Conservation (phyloP, 2,888 invertebrate genomes). For the Euplexia lucipara region DNA sequence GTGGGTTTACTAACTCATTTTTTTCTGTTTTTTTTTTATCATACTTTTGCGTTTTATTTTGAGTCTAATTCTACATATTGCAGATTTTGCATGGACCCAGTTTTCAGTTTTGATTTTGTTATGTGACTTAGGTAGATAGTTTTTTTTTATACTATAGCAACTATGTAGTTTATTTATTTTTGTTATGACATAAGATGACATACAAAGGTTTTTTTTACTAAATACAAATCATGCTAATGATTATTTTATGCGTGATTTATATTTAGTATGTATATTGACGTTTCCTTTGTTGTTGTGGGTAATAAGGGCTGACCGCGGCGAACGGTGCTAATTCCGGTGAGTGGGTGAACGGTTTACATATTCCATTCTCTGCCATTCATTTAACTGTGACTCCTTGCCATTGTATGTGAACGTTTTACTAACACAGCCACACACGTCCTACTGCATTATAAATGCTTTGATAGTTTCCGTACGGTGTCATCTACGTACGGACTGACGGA, state of each 20-base stretch:
- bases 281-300: constrained; percentile 84
- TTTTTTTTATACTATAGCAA: constrained; percentile 26
- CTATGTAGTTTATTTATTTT: constrained; percentile 36
- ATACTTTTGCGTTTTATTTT: constrained; percentile 59
- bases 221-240: too few species aligned
- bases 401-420: constrained; percentile 76
- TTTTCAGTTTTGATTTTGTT: constrained; percentile 43
- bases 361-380: constrained; percentile 72
- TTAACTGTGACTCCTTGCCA: constrained; percentile 67
- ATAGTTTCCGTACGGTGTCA: constrained; percentile 34
- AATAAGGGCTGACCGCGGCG: constrained; percentile 83
- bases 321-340: constrained; percentile 85
- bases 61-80: constrained; percentile 44
- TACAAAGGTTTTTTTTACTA: too few species aligned
- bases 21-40: constrained; percentile 60
- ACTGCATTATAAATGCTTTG: constrained; percentile 36
- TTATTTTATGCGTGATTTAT: constrained; percentile 71
- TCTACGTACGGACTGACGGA: constrained; percentile 14
- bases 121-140: constrained; percentile 34
- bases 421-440: constrained; percentile 60
- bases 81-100: constrained; percentile 63
- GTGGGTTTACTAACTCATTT: constrained; percentile 63
- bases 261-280: constrained; percentile 74
- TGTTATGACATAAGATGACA: constrained; percentile 38
- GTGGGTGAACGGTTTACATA: constrained; percentile 82